Percentiles rank a stretch among this genome's conserved stretches.
Evolutionary conservation across 2,888 invertebrate species (phyloP).

Genomic region (Melinaea menophilus): DNA sequence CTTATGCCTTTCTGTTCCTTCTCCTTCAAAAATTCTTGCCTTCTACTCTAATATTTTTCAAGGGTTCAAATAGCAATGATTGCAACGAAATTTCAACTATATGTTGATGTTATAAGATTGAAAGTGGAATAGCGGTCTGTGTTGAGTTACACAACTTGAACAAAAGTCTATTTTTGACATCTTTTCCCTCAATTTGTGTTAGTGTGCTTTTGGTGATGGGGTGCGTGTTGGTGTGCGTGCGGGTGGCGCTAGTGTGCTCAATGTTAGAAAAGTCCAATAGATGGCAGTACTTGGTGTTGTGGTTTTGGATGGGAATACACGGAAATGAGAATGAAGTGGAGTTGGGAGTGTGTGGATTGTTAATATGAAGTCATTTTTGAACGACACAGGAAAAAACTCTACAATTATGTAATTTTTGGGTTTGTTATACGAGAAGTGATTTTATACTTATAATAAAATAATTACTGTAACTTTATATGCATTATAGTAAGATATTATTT

Average conservation of each 20-base stretch:
- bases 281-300: conserved; percentile 50
- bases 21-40: conserved; percentile 17
- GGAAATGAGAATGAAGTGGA: not conserved
- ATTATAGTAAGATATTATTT: too few species aligned
- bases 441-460: too few species aligned
- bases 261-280: conserved; percentile 46
- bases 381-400: too few species aligned
- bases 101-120: accelerated
- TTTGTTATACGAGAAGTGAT: too few species aligned
- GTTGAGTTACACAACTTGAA: conserved; percentile 35
- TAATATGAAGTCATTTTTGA: not conserved
- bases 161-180: conserved; percentile 52
- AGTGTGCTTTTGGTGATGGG: conserved; percentile 19
- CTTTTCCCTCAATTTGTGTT: conserved; percentile 53
- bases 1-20: conserved; percentile 29
- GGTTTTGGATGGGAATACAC: conserved; percentile 10
- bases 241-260: conserved; percentile 65
- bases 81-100: conserved; percentile 34
- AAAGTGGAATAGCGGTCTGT: conserved; percentile 24
- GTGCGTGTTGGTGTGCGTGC: conserved; percentile 38
- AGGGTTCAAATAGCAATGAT: conserved; percentile 3
- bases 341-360: not conserved
- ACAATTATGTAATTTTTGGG: too few species aligned
- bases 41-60: not conserved
- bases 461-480: too few species aligned